phyloP scores from a whole-genome alignment of 2,888 invertebrate species.

The Campoletis raptor region DNA sequence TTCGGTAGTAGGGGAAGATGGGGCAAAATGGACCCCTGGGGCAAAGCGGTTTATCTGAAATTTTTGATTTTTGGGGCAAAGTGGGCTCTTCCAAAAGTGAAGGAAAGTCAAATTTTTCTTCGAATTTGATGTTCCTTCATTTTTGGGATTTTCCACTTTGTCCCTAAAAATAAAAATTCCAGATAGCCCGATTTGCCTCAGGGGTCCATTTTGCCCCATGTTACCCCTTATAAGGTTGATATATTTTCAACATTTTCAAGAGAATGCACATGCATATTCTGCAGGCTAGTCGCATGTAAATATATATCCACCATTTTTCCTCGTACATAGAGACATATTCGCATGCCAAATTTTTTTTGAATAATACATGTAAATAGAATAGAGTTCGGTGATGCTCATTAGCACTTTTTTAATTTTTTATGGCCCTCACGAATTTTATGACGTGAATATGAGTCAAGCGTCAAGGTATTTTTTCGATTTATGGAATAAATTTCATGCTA shows the following conservation, averaged over 20 bases:
- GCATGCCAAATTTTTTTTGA: conserved; percentile 41
- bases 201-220: no score
- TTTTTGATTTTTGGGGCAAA: no score
- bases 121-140: no score
- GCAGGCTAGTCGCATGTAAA: conserved; percentile 16
- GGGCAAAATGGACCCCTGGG: no score
- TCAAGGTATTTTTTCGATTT: conserved; percentile 22
- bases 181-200: no score
- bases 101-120: no score
- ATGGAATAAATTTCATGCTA: conserved; percentile 52
- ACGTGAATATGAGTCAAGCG: conserved; percentile 25
- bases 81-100: no score
- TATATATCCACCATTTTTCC: conserved; percentile 48
- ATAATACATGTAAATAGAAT: conserved; percentile 52
- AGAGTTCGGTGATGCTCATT: conserved; percentile 43
- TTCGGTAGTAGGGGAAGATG: no score
- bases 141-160: no score
- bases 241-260: conserved; percentile 34
- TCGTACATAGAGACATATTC: neutral
- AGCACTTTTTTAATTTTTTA: conserved; percentile 52
- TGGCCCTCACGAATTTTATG: conserved; percentile 32
- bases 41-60: no score
- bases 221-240: no score
- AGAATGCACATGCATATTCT: conserved; percentile 47
- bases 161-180: no score